Evolutionary conservation across 2,888 invertebrate genomes (phyloP), one percentile per base, ranked within the genome.

Genomic region (Drosophila formosana): DNA sequence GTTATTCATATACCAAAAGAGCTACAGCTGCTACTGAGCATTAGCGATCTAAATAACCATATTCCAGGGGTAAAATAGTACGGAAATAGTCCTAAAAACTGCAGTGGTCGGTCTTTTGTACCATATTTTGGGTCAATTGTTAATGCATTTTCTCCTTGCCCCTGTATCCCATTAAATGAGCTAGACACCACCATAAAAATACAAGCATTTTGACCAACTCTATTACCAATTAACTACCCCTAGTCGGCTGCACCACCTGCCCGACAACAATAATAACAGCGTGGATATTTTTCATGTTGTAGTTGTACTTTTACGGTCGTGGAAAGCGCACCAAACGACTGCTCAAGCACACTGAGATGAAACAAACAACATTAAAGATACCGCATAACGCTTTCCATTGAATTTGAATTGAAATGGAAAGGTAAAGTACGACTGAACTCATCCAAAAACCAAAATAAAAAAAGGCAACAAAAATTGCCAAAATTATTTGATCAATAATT

Each of bases 401-500:
- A 18, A 30, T 5, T 28, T 28, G 4, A 39, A 43, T 61, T 56
- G 61, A 52, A 63, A 47, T 66, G 39, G 50, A 53, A 55, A 37
- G 43, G 37, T 53, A 32, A 65, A 53, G 46, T 56, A 62, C 69
- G n/a, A 45, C 45, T 50, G 39, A 53, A 61, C 11, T 50, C 46
- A 8, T 8, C 9, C 13, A 18, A 57, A 50, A 43, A 70, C 8
- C 25, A 37, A 9, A 34, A 37, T 11, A 56, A 28, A 25, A 46
- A 41, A 72, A n/a, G 39, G 18, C 64, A 47, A 52, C 25, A 43
- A 67, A 72, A 78, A 49, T 65, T 34, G 43, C 30, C 62, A 56
- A 75, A 66, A 57, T 80, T 90, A 89, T 89, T 89, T 89, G 89
- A 89, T 89, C 89, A 80, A 89, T 89, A 89, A 86, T 72, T 77